These are phyloP conservation scores for Oreochromis tanganicae DNA, from an alignment of 2,113 vertebrate species.

Conservation along the genomic window DNA sequence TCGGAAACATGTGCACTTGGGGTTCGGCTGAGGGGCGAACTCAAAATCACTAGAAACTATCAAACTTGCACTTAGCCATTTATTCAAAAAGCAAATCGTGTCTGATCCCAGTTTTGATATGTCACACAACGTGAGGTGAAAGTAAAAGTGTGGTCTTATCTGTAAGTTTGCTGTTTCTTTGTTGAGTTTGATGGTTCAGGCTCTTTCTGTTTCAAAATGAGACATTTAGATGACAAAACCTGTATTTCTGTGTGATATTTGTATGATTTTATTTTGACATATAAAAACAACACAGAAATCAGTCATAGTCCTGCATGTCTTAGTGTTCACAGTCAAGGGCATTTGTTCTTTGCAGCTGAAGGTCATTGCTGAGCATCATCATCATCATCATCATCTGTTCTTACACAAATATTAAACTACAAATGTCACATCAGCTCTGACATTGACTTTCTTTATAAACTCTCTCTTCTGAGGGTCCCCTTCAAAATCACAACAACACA, in stretches of 20 bases:
- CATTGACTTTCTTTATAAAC: not conserved
- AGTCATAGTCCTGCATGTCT: not conserved
- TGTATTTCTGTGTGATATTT: not conserved
- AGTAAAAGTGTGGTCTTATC: not conserved
- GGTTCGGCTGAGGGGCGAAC: not conserved
- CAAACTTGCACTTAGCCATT: slow-evolving; percentile 12
- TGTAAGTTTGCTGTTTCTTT: not conserved
- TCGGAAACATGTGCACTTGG: slow-evolving; percentile 9
- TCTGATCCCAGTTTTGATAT: not conserved
- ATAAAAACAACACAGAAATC: not conserved
- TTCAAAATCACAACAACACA: slow-evolving; percentile 11
- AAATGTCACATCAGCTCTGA: not conserved
- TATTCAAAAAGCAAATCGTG: not conserved
- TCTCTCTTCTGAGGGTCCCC: slow-evolving; percentile 16
- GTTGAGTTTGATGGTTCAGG: not conserved
- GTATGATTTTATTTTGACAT: not conserved
- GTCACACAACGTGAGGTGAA: not conserved
- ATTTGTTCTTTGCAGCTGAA: slow-evolving; percentile 6
- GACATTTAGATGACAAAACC: not conserved
- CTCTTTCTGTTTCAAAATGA: not conserved
- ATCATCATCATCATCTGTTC: not conserved
- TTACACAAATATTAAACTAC: not conserved
- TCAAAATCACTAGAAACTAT: not conserved
- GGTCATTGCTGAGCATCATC: slow-evolving; percentile 24
- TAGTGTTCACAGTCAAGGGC: slow-evolving; percentile 14